Conservation (phyloP, 92 coral and sea anemone species). For the Desmophyllum pertusum region DNA sequence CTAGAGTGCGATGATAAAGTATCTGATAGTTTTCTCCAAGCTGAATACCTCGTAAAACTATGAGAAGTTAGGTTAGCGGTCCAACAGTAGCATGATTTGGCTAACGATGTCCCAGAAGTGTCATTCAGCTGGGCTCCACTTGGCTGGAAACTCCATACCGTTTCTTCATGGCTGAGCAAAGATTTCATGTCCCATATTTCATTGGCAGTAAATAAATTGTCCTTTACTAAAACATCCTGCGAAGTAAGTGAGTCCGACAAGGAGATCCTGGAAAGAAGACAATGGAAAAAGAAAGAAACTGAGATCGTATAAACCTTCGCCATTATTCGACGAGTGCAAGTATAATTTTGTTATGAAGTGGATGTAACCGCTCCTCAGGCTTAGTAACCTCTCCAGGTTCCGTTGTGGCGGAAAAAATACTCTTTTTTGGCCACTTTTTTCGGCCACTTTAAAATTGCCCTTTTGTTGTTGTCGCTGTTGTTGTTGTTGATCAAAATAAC, state of each 20-base stretch:
- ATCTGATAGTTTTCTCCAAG: slow-evolving; percentile 39
- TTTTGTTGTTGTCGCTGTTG: too few species aligned
- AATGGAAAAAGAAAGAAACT: background rate
- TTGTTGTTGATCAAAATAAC: too few species aligned
- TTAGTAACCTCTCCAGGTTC: background rate
- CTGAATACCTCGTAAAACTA: slow-evolving; percentile 16
- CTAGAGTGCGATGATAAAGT: slow-evolving; percentile 15
- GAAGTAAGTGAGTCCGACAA: background rate
- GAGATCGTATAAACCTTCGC: too few species aligned
- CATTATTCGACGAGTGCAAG: too few species aligned
- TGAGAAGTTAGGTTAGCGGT: slow-evolving; percentile 33
- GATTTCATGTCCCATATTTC: slow-evolving; percentile 44
- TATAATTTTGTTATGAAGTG: background rate
- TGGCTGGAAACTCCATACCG: slow-evolving; percentile 61
- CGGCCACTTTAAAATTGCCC: background rate
- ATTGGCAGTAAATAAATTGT: slow-evolving; percentile 37
- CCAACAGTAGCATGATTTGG: slow-evolving; percentile 38
- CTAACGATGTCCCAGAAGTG: background rate
- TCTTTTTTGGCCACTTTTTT: too few species aligned
- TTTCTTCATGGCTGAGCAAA: slow-evolving; percentile 52
- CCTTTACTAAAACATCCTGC: slow-evolving; percentile 45
- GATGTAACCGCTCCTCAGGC: background rate
- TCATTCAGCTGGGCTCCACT: too few species aligned
- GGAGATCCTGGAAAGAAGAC: background rate
- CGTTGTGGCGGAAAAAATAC: too few species aligned